Conservation (phyloP, 2,797 vertebrate species). For the Arvicola amphibius region DNA sequence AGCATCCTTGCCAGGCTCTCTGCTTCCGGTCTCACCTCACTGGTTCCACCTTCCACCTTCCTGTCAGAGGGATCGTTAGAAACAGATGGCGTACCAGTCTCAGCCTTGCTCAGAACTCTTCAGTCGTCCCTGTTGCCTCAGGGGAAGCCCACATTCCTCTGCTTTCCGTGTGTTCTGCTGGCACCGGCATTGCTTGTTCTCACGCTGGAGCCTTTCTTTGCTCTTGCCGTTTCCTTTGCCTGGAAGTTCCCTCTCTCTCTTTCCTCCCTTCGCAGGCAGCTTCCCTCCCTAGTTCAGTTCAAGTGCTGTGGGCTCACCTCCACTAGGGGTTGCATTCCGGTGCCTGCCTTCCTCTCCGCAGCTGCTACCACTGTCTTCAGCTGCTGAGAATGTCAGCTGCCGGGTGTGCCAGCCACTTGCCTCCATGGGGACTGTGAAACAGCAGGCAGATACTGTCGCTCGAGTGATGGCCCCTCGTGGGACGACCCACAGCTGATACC, state of each 20-base stretch:
- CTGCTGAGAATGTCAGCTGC: not conserved
- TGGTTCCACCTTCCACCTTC: not conserved
- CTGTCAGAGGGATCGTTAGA: not conserved
- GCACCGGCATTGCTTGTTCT: not conserved
- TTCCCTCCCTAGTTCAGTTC: not conserved
- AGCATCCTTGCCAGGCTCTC: not conserved
- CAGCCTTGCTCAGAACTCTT: not conserved
- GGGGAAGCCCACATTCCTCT: not conserved
- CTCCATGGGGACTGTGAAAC: not conserved
- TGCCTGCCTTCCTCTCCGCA: not conserved
- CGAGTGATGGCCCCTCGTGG: too few relatives aligned
- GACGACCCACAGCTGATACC: not conserved
- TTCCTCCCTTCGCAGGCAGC: not conserved
- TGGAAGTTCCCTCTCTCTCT: not conserved
- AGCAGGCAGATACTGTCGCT: not conserved
- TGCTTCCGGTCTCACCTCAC: not conserved
- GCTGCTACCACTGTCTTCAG: not conserved
- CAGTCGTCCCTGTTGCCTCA: not conserved
- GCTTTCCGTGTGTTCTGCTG: not conserved
- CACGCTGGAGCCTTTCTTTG: not conserved
- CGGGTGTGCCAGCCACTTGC: not conserved
- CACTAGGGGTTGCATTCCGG: not conserved
- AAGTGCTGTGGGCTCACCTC: not conserved
- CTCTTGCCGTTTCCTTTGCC: not conserved
- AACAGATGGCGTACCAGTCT: not conserved